Percentiles rank a stretch among this genome's conserved stretches.
These are phyloP conservation scores for Numenius arquata DNA, from an alignment of 2,113 vertebrate species.

Conservation along the genomic window DNA sequence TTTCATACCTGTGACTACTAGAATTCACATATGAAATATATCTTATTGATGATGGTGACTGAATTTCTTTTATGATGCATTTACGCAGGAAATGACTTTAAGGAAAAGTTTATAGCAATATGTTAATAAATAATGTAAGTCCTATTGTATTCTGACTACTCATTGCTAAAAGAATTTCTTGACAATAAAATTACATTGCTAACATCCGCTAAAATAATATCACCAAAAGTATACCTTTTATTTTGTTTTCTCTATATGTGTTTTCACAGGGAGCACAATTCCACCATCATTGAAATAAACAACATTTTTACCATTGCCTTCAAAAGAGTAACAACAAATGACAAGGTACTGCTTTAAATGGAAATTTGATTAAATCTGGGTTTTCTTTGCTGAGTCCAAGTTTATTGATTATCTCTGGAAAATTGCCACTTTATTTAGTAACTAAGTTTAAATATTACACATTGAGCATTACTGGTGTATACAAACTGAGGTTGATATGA, in stretches of 20 bases:
- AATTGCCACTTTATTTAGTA: neutral
- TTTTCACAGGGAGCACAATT: neutral
- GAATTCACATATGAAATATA: neutral
- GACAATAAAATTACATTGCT: neutral
- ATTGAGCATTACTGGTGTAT: neutral
- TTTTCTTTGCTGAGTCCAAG: neutral
- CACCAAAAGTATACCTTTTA: neutral
- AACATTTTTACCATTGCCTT: neutral
- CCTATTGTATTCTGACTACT: neutral
- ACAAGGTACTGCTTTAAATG: neutral
- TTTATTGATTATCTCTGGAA: neutral
- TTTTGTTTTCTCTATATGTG: neutral
- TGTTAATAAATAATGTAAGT: neutral
- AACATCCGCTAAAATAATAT: neutral
- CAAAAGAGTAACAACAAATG: neutral
- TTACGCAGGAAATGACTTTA: neutral
- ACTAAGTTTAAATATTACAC: neutral
- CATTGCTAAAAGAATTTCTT: neutral
- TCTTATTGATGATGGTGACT: neutral
- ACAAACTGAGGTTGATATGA: neutral
- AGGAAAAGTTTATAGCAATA: neutral
- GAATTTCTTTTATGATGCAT: neutral
- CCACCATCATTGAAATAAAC: neutral
- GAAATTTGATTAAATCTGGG: neutral
- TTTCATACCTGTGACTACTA: neutral